Conservation (phyloP, 2,888 invertebrate genomes). For the Asteroscopus sphinx region DNA sequence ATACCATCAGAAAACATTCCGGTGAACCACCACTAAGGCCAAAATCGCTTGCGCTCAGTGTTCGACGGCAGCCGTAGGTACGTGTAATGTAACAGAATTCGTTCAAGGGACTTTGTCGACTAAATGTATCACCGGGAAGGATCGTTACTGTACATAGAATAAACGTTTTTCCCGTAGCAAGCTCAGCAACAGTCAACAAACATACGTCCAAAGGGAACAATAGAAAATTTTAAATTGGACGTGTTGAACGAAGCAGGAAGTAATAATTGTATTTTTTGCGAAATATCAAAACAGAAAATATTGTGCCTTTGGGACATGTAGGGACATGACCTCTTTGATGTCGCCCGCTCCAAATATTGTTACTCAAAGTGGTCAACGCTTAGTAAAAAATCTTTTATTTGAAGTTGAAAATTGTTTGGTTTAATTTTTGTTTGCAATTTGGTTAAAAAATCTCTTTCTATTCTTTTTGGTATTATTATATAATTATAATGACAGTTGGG, state of each 20-base stretch:
- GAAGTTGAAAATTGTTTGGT: not conserved
- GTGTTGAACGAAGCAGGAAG: conserved; percentile 30
- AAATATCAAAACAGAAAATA: conserved; percentile 38
- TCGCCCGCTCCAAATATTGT: conserved; percentile 11
- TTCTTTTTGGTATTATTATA: no score
- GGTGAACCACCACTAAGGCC: no score
- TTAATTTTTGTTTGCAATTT: no score
- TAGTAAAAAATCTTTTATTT: conserved; percentile 2
- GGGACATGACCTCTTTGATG: conserved; percentile 32
- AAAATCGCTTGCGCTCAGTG: no score
- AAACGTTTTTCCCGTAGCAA: no score
- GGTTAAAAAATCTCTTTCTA: no score
- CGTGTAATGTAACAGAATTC: no score
- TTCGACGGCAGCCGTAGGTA: no score
- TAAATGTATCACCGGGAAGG: no score
- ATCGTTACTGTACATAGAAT: not conserved
- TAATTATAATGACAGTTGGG: no score
- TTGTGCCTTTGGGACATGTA: conserved; percentile 33
- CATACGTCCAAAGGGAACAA: conserved; percentile 41
- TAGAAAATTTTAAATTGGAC: conserved; percentile 52
- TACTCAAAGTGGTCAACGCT: conserved; percentile 1
- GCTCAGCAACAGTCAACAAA: conserved; percentile 11
- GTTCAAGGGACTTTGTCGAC: no score
- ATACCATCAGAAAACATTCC: no score
- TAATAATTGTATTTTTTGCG: conserved; percentile 40